phyloP scores from a whole-genome alignment of 2,797 vertebrate species.

The Mionectes olivaceus region DNA sequence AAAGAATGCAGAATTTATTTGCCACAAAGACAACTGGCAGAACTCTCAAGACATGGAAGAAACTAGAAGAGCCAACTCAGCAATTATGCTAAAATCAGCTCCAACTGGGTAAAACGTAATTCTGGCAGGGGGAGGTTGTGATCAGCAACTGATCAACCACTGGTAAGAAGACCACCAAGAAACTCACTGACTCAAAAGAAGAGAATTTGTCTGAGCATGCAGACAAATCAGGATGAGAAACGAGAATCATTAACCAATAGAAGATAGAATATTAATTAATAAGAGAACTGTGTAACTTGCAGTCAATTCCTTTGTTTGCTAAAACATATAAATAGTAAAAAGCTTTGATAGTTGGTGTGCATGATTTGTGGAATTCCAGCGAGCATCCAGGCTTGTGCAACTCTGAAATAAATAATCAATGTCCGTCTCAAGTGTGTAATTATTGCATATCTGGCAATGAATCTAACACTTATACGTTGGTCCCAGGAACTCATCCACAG shows the following conservation, averaged over 20 bases:
- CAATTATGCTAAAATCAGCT: background rate
- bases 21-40: accelerated
- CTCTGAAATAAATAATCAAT: background rate
- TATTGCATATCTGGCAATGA: background rate
- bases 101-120: background rate
- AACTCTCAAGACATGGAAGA: background rate
- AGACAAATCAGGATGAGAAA: background rate
- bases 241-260: background rate
- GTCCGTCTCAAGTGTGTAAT: background rate
- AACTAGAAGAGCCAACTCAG: background rate
- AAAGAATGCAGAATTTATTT: background rate
- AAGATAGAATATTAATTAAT: background rate
- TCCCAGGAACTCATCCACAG: background rate
- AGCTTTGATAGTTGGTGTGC: background rate
- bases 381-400: background rate
- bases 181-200: background rate
- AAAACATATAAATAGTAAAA: background rate
- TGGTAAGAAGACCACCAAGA: background rate
- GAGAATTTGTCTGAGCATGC: background rate
- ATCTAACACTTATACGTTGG: background rate
- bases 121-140: background rate
- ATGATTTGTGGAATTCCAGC: background rate
- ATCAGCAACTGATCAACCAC: background rate
- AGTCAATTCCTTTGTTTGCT: background rate
- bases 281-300: background rate